Conservation (phyloP, 2,797 vertebrate genomes). For the Enteromius radiatus region DNA sequence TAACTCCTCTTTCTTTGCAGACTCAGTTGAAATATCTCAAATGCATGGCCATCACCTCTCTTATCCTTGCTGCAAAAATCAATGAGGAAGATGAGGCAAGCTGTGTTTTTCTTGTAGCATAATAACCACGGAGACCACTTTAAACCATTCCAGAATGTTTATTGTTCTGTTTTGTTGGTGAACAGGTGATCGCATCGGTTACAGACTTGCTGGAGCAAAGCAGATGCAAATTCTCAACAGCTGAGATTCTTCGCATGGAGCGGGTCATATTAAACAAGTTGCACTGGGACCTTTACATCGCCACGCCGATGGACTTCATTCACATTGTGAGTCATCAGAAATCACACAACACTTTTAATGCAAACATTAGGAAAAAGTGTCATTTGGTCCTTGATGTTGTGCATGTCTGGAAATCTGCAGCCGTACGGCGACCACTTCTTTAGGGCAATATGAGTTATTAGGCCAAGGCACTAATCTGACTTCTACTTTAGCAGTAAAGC, state of each 20-base stretch:
- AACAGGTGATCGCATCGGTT: slow-evolving; percentile 85
- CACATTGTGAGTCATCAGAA: slow-evolving; percentile 79
- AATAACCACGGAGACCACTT: background rate
- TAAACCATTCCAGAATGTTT: slow-evolving; percentile 67
- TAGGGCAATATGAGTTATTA: slow-evolving; percentile 47
- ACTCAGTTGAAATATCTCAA: slow-evolving; percentile 80
- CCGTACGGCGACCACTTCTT: slow-evolving; percentile 26
- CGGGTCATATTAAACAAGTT: slow-evolving; percentile 87
- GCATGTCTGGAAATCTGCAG: slow-evolving; percentile 12
- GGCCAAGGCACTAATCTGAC: slow-evolving; percentile 75
- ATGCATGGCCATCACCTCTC: slow-evolving; percentile 80
- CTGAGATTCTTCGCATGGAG: slow-evolving; percentile 89
- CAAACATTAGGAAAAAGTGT: slow-evolving; percentile 47
- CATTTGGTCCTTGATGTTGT: slow-evolving; percentile 66
- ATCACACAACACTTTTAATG: slow-evolving; percentile 48
- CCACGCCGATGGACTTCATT: slow-evolving; percentile 86
- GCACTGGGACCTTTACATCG: slow-evolving; percentile 86
- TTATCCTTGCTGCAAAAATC: slow-evolving; percentile 84
- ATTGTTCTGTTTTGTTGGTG: slow-evolving; percentile 70
- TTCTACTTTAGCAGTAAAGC: slow-evolving; percentile 50
- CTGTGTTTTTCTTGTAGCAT: background rate
- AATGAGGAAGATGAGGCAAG: slow-evolving; percentile 85
- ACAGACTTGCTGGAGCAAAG: slow-evolving; percentile 82
- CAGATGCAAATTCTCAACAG: slow-evolving; percentile 82
- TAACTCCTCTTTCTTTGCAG: slow-evolving; percentile 64